Percentiles rank a stretch among this genome's conserved stretches.
phyloP scores from a whole-genome alignment of 2,113 vertebrate genomes.

The Cervus canadensis region DNA sequence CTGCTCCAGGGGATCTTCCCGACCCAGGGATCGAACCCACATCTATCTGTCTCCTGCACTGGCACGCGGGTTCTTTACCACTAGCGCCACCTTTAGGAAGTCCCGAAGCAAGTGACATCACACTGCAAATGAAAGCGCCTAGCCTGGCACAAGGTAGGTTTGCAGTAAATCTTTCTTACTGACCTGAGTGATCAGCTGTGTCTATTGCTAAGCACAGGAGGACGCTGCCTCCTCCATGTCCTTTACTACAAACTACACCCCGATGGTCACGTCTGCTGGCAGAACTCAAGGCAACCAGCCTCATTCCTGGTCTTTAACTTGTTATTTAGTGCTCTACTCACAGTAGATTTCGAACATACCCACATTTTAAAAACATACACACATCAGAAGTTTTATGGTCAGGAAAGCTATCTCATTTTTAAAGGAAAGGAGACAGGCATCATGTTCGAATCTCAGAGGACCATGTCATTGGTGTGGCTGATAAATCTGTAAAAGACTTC shows the following conservation, averaged over 20 bases:
- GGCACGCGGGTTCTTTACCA: neutral
- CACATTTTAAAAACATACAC: neutral
- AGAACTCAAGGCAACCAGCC: neutral
- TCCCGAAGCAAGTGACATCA: neutral
- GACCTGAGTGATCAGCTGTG: neutral
- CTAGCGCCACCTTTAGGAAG: neutral
- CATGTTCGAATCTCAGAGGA: neutral
- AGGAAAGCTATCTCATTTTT: neutral
- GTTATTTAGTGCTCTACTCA: neutral
- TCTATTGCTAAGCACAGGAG: neutral
- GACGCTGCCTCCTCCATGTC: neutral
- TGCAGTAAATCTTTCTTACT: neutral
- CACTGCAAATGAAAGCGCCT: neutral
- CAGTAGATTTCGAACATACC: neutral
- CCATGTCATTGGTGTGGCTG: rapidly evolving
- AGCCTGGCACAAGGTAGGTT: neutral
- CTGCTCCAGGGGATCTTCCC: neutral
- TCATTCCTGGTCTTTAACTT: neutral
- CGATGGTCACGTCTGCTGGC: neutral
- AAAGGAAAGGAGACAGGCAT: neutral
- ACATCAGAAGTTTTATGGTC: neutral
- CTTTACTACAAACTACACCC: neutral
- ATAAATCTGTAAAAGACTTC: neutral
- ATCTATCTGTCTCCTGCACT: neutral
- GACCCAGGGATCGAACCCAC: neutral